Evolutionary conservation across 2,113 vertebrate species (phyloP), one percentile per base, ranked within the genome.

Genomic region (Lophura nycthemera): DNA sequence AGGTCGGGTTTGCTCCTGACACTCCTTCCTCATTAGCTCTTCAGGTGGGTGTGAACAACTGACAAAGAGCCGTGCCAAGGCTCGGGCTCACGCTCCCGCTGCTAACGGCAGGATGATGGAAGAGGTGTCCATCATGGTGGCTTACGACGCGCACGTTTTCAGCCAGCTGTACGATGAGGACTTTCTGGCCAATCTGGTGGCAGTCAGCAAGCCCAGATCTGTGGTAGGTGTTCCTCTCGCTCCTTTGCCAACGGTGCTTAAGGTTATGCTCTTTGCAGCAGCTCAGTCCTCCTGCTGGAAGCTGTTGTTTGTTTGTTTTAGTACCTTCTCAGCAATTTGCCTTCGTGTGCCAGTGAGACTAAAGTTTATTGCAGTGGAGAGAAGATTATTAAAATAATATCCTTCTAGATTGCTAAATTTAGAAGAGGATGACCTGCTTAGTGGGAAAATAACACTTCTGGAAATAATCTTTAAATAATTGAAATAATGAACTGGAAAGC

Each of bases 101-200:
- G 21, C 91, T 82, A 40, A 48, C 57, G 17, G 81, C 97, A 99
- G 96, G 96, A 99, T 99, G 99, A 99, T 99, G 99, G 98, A 99
- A 98, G 99, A 99, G 97, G 94, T 99, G 97, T 99, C 99, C 80
- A 99, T 99, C 87, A 98, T 96, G 96, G 98, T 99, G 96, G 99
- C 99, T 29, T 99, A 99, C 27, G 97, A 99, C 40, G 99, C 99
- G 86, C 99, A 99, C 24, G 98, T 99, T 34, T 99, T 99, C 66
- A 99, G 98, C 93, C 99, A 99, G 94, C 98, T 98, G 67, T 96
- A 91, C 0, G 98, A 99, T 14, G 99, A 99, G 95, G 99, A 99
- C 90, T 95, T 99, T 57, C 97, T 99, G 96, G 98, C 98, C 90
- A 98, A 96, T 34, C 96, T 99, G 97, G 99, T 99, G 82, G 99